phyloP scores from a whole-genome alignment of 2,113 vertebrate species.

The Excalfactoria chinensis region DNA sequence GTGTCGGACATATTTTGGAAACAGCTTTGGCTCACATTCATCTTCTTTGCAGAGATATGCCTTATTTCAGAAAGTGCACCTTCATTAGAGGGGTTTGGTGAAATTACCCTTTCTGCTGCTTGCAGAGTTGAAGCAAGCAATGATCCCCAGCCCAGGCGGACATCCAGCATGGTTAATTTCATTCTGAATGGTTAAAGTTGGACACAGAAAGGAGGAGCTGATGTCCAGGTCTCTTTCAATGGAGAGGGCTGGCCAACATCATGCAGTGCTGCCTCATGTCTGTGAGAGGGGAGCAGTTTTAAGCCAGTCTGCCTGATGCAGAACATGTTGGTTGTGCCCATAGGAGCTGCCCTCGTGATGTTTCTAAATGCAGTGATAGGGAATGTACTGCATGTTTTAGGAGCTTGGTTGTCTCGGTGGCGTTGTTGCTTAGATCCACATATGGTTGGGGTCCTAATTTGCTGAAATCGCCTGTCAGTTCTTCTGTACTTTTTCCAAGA shows the following conservation, averaged over 20 bases:
- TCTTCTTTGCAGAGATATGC: neutral
- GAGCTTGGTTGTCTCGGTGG: neutral
- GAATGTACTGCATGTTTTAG: neutral
- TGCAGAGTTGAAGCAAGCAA: neutral
- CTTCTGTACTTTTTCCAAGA: neutral
- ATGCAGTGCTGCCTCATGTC: accelerated
- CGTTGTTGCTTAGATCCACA: accelerated
- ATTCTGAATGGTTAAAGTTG: neutral
- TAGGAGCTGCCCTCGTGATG: neutral
- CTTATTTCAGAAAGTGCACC: neutral
- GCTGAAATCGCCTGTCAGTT: neutral
- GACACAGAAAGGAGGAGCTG: neutral
- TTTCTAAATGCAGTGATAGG: neutral
- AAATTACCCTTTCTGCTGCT: conserved; percentile 18
- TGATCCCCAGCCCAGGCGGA: neutral
- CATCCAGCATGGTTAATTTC: conserved; percentile 2
- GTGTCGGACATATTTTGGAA: neutral
- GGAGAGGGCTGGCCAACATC: accelerated
- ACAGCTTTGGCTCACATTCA: neutral
- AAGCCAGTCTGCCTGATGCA: neutral
- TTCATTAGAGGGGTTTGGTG: conserved; percentile 7
- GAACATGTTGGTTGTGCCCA: accelerated
- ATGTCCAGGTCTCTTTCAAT: accelerated
- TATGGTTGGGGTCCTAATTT: neutral
- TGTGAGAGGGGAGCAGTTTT: neutral